These are phyloP conservation scores for Rhinogobius similis DNA, from an alignment of 2,113 vertebrate species.

Conservation along the genomic window DNA sequence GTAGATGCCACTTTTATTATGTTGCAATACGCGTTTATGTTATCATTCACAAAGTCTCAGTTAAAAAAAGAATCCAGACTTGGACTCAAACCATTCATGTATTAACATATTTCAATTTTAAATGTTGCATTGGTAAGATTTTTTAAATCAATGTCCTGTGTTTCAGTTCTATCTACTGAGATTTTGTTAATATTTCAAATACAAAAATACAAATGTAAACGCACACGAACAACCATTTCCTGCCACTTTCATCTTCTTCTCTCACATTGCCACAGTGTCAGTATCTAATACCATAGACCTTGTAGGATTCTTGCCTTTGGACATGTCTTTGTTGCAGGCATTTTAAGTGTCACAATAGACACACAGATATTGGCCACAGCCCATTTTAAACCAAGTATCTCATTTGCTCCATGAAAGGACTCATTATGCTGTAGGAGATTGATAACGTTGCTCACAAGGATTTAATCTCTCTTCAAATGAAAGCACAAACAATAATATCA, in stretches of 20 bases:
- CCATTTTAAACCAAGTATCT: conserved; percentile 57
- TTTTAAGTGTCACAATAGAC: conserved; percentile 40
- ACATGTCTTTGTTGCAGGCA: conserved; percentile 3
- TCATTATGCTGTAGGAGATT: conserved; percentile 61
- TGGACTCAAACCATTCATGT: no score
- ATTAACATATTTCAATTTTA: not conserved
- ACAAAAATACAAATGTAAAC: no score
- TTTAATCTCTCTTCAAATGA: conserved; percentile 57
- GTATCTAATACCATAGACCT: not conserved
- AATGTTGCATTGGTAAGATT: no score
- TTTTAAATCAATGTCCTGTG: no score
- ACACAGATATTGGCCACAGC: conserved; percentile 44
- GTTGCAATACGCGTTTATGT: not conserved
- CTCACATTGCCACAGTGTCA: not conserved
- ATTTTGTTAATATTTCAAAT: no score
- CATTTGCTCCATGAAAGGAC: conserved; percentile 52
- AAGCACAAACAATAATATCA: conserved; percentile 59
- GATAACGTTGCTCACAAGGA: conserved; percentile 49
- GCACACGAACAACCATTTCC: no score
- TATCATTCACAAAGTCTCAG: conserved; percentile 4
- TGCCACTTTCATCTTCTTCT: not conserved
- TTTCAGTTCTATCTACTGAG: no score
- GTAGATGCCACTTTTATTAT: not conserved
- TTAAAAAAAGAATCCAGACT: no score
- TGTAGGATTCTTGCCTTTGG: not conserved